phyloP scores from a whole-genome alignment of 2,888 invertebrate genomes.

The Coremacera marginata region DNA sequence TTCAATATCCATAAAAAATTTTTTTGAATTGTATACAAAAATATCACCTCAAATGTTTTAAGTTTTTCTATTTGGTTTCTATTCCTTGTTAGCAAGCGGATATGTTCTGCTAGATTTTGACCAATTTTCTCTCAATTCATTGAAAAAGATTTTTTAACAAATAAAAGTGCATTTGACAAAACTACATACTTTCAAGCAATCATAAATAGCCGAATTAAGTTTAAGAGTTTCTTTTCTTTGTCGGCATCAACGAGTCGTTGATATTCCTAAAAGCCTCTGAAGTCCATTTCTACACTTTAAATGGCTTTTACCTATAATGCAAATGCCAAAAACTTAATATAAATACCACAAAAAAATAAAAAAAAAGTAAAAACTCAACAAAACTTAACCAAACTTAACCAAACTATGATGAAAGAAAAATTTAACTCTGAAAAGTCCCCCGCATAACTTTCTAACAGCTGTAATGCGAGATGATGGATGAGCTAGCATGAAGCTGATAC shows the following conservation, averaged over 20 bases:
- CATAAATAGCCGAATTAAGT: neutral
- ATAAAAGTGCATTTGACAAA: neutral
- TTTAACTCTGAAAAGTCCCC: conserved; percentile 14
- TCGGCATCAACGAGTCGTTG: conserved; percentile 44
- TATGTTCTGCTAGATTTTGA: too few species aligned
- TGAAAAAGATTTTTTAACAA: neutral
- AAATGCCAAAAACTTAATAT: neutral
- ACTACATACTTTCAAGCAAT: neutral
- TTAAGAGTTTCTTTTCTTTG: neutral
- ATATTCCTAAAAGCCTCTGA: conserved; percentile 61
- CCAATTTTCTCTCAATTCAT: neutral
- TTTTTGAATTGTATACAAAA: too few species aligned
- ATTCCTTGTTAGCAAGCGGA: too few species aligned
- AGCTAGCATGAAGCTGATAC: conserved; percentile 36
- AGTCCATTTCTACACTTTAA: conserved; percentile 35
- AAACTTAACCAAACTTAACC: neutral
- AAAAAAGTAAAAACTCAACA: conserved; percentile 10
- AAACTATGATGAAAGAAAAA: too few species aligned
- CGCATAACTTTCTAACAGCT: conserved; percentile 36
- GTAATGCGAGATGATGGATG: conserved; percentile 61
- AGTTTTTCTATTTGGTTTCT: too few species aligned
- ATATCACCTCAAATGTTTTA: too few species aligned
- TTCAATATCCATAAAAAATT: too few species aligned
- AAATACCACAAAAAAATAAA: conserved; percentile 40
- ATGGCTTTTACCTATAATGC: neutral